Percentiles rank a stretch among this genome's conserved stretches.
phyloP scores from a whole-genome alignment of 2,888 invertebrate genomes.

The Nematopogon swammerdamellus region DNA sequence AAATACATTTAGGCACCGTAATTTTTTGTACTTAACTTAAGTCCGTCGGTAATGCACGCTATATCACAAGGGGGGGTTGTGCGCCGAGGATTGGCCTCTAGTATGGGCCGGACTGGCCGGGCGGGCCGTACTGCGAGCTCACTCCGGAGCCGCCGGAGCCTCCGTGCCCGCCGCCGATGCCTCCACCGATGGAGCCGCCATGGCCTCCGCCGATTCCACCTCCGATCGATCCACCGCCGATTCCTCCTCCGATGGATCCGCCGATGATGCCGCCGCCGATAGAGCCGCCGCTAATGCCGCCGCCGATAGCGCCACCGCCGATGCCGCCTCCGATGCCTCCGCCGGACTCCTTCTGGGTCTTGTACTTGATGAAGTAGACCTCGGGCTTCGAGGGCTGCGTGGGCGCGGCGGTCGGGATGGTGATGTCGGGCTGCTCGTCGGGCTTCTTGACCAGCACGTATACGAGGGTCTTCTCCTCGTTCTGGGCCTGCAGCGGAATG shows the following conservation, averaged over 20 bases:
- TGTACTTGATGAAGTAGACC: conserved; percentile 83
- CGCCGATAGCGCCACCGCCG: conserved; percentile 19
- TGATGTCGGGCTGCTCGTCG: conserved; percentile 78
- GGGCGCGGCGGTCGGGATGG: conserved; percentile 67
- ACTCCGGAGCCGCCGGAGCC: conserved; percentile 26
- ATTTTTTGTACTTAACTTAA: conserved; percentile 54
- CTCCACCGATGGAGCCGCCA: conserved; percentile 12
- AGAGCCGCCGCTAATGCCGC: conserved; percentile 18
- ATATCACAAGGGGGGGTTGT: conserved; percentile 43
- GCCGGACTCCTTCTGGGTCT: conserved; percentile 62
- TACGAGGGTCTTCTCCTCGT: conserved; percentile 77
- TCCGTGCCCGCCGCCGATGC: conserved; percentile 10
- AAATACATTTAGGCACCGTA: conserved; percentile 59
- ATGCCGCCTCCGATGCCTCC: conserved; percentile 18
- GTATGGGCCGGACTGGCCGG: conserved; percentile 67
- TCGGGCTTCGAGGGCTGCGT: conserved; percentile 78
- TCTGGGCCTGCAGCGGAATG: conserved; percentile 69
- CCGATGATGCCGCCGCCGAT: not conserved
- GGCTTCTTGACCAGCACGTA: conserved; percentile 82
- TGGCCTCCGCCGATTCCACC: conserved; percentile 14
- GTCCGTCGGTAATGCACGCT: conserved; percentile 48
- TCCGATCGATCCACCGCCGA: conserved; percentile 14
- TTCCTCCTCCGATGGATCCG: conserved; percentile 19
- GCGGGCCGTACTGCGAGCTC: conserved; percentile 62
- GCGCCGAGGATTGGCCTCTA: conserved; percentile 26